Base-by-base conservation (phyloP, 2,888 invertebrate species). In the Amblyjoppa fuscipennis region DNA sequence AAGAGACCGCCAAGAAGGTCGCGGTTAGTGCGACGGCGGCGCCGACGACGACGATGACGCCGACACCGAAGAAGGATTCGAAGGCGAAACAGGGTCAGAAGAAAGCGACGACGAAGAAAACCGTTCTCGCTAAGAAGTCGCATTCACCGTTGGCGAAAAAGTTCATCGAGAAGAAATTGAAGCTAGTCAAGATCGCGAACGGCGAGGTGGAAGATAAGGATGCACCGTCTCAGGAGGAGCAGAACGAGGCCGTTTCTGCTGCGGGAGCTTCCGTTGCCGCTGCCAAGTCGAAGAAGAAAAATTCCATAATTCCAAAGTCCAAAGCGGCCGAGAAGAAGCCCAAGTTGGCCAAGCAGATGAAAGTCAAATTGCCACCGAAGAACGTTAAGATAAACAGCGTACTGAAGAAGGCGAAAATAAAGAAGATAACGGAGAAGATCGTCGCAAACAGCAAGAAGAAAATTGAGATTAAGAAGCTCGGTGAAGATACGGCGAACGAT, bases 151-250 rank as follows among this genome's bases (percentile, higher is more conserved):
- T 93, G 59, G 91, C 89, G 73, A 94, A 94, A 64, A 94, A 93
- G 84, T 87, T 93, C 73, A 88, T 92, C 20, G 92, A 92, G 81
- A 94, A 93, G 84, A 93, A 93, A 88, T 89, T 92, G 87, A 94
- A 93, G 83, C 91, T 93, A 92, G 92, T 92, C 90, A 93, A 93
- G 78, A 88, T 89, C 56, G 78, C 87, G 31, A 85, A 87, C 38
- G 89, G 88, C 66, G 89, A 88, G n/a, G 91, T 91, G 51, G 90
- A 49, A 13, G 45, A 87, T 20, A 75, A 77, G 69, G 85, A 82
- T 45, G 20, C 28, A 7, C n/a, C 78, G 20, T 20, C 70, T 9
- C 41, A 74, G 34, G 87, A 84, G 34, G 59, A 59, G n/a, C 61
- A 70, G 34, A 51, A 41, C 45, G 69, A 16, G 25, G 73, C 11